These are phyloP conservation scores for Opisthocomus hoazin DNA, from an alignment of 2,113 vertebrate species.

Conservation along the genomic window DNA sequence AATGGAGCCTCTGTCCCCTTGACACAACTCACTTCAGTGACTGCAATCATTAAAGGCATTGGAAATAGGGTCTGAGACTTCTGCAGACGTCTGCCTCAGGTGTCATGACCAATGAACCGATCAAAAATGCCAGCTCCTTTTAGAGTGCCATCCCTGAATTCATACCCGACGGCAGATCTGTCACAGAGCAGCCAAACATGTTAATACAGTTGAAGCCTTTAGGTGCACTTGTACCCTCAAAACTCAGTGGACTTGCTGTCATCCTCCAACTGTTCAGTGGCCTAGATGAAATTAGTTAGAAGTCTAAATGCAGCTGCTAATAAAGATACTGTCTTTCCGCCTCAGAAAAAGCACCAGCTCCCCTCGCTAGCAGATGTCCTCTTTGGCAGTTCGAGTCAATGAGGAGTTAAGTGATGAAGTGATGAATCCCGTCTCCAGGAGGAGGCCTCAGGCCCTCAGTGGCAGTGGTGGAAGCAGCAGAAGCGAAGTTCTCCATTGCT, in stretches of 20 bases:
- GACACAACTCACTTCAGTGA: slow-evolving; percentile 34
- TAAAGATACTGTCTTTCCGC: neutral
- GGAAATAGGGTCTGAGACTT: slow-evolving; percentile 42
- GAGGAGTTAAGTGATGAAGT: slow-evolving; percentile 7
- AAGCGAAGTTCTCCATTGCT: neutral
- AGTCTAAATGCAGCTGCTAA: slow-evolving; percentile 33
- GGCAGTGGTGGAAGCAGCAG: neutral
- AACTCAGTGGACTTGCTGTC: slow-evolving; percentile 50
- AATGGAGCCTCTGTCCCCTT: neutral
- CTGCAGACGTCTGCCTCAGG: slow-evolving; percentile 60
- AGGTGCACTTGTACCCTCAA: slow-evolving; percentile 50
- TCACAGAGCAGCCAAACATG: slow-evolving; percentile 47
- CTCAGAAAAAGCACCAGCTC: slow-evolving; percentile 15
- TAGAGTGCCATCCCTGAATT: slow-evolving; percentile 54
- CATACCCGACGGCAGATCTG: slow-evolving; percentile 49
- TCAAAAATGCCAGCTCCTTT: slow-evolving; percentile 63
- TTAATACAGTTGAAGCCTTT: slow-evolving; percentile 62
- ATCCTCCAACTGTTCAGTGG: slow-evolving; percentile 54
- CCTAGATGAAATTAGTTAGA: slow-evolving; percentile 43
- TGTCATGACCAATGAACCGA: slow-evolving; percentile 55
- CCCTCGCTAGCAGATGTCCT: slow-evolving; percentile 3
- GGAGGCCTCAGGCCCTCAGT: neutral
- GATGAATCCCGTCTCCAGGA: neutral
- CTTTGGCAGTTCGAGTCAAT: neutral
- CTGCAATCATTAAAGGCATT: slow-evolving; percentile 43